phyloP scores from a whole-genome alignment of 2,113 vertebrate genomes.

The Nyctereutes procyonoides region DNA sequence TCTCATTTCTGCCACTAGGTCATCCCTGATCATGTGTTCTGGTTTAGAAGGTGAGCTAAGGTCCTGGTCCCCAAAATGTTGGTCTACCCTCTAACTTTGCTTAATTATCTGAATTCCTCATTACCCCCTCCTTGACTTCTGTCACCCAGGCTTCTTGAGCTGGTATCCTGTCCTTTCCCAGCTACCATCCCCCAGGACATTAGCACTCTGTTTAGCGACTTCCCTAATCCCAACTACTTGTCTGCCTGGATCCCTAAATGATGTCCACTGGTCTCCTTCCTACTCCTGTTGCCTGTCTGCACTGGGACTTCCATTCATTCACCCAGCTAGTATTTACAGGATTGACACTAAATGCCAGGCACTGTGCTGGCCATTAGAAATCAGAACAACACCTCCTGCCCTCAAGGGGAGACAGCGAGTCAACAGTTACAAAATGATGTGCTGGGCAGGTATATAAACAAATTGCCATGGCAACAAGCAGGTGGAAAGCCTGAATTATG shows the following conservation, averaged over 20 bases:
- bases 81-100: not conserved
- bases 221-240: not conserved
- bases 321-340: not conserved
- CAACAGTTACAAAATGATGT: not conserved
- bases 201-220: not conserved
- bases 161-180: no score
- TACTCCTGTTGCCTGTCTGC: not conserved
- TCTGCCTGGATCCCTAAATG: not conserved
- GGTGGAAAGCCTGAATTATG: not conserved
- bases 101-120: not conserved
- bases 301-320: not conserved
- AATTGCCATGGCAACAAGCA: not conserved
- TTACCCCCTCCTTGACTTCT: not conserved
- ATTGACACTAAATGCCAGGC: no score
- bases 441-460: not conserved
- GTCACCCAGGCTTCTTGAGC: no score
- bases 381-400: not conserved
- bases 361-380: not conserved
- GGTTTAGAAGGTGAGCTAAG: not conserved
- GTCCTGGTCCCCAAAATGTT: not conserved
- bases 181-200: not conserved
- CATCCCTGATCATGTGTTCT: not conserved
- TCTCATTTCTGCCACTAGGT: not conserved
- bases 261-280: not conserved
- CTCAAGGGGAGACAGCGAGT: not conserved